Evolutionary conservation across 2,113 vertebrate genomes (phyloP).

Genomic region (Chunga burmeisteri): DNA sequence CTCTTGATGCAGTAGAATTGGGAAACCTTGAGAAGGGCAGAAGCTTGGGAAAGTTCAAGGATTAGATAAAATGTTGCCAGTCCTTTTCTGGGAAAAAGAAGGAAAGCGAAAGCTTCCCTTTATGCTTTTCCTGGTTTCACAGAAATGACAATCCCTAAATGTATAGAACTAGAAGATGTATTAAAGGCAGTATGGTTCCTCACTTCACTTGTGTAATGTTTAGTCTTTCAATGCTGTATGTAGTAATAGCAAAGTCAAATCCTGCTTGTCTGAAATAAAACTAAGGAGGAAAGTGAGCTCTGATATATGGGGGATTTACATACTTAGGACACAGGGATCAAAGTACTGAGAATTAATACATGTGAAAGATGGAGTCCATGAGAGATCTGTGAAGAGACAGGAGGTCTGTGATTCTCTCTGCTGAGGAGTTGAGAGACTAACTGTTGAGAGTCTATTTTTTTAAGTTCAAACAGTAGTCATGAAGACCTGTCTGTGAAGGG

Average conservation of each 20-base stretch:
- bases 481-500: background rate
- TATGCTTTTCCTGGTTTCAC: background rate
- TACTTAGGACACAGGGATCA: background rate
- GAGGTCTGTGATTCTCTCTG: background rate
- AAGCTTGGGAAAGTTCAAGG: background rate
- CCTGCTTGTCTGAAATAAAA: background rate
- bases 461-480: background rate
- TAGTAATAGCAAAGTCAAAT: background rate
- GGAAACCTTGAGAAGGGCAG: background rate
- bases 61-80: background rate
- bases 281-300: background rate
- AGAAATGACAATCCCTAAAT: background rate
- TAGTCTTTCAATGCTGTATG: background rate
- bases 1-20: background rate
- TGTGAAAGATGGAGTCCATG: background rate
- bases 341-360: background rate
- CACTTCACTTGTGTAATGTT: background rate
- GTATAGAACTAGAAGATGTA: background rate
- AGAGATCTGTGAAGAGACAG: background rate
- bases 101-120: background rate
- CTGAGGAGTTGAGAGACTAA: background rate
- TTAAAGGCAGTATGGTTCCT: background rate
- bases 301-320: background rate
- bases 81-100: background rate
- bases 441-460: background rate